Base-by-base conservation (phyloP, 2,888 invertebrate genomes). In the Sinohyriopsis cumingii region DNA sequence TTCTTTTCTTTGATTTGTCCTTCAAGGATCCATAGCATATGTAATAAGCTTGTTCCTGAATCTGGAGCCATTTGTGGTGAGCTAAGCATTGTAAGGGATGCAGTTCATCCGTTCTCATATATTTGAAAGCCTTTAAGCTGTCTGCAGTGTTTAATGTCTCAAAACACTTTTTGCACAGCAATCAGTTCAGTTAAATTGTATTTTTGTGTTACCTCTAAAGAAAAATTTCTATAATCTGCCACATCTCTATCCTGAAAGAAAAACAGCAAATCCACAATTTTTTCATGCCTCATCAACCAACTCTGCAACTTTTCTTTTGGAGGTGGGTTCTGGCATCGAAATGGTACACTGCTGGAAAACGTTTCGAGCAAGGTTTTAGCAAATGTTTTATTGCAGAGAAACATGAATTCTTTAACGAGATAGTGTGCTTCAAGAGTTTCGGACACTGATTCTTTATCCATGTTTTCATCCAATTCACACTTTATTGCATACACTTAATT, bases 331-430 rank as follows among this genome's bases (percentile, higher is more conserved):
- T 79, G 79, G 62, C 75, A 74, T 12, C 77, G 71, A 15, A 82
- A 65, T 7, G 78, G 78, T 25, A 72, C 28, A 55, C 54, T 18
- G 6, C 53, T 59, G n/a, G 63, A 67, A 57, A 62, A 74, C 33
- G 55, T 62, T 18, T 60, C 19, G 19, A 61, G 60, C 15, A 81
- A 60, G 18, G 53, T 55, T 60, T 65, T 19, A 15, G 73, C 80
- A 45, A 82, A 66, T 45, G 33, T 24, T 19, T 45, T 53, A 63
- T 82, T 82, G 45, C 80, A 67, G 60, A 71, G 59, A 7, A 79
- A 59, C 78, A 80, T 76, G 60, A 79, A 70, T 56, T 82, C 81
- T 53, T 79, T 78, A 1, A 80, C 70, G n/a, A 80, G 66, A 55
- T 63, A 61, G 60, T 80, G 73, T 24, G 78, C 76, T 19, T 78